A percentile compares a stretch with the other conserved stretches of the same genome.
These are phyloP conservation scores for Neoniphon sammara DNA, from an alignment of 2,797 vertebrate genomes.

Conservation along the genomic window DNA sequence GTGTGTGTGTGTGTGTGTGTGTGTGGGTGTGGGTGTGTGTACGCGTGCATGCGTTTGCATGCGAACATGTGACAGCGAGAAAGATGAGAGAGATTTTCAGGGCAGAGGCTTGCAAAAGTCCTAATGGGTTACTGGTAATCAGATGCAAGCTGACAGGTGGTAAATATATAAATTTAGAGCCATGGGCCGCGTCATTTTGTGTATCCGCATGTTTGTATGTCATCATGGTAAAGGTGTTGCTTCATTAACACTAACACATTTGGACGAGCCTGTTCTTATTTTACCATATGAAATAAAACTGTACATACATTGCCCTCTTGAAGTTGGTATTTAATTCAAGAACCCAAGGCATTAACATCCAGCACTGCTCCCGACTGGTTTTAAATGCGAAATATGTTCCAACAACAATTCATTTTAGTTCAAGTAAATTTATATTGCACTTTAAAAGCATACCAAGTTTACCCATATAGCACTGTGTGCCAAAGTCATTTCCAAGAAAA, in stretches of 20 bases:
- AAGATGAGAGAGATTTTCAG: background rate
- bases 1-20: slow-evolving; percentile 28
- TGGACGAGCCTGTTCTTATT: slow-evolving; percentile 10
- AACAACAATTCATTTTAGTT: too few relatives aligned
- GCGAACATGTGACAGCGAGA: background rate
- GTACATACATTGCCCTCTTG: too few relatives aligned
- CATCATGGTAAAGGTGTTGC: slow-evolving; percentile 16
- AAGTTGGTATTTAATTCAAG: too few relatives aligned
- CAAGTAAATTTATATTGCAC: too few relatives aligned
- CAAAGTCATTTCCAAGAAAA: too few relatives aligned
- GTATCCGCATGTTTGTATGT: background rate
- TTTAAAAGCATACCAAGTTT: too few relatives aligned
- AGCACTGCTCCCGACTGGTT: too few relatives aligned
- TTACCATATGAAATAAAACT: background rate
- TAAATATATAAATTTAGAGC: slow-evolving; percentile 22
- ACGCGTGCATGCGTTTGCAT: background rate
- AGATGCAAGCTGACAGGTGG: slow-evolving; percentile 27
- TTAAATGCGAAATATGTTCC: too few relatives aligned
- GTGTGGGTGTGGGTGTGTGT: slow-evolving; percentile 14
- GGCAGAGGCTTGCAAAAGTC: slow-evolving; percentile 1
- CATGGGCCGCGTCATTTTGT: slow-evolving; percentile 12
- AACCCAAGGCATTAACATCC: too few relatives aligned
- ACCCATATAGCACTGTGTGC: too few relatives aligned
- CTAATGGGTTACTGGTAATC: slow-evolving; percentile 6
- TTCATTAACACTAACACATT: slow-evolving; percentile 19